phyloP scores from a whole-genome alignment of 2,888 invertebrate species.

The Pachycephus smyrnensis region DNA sequence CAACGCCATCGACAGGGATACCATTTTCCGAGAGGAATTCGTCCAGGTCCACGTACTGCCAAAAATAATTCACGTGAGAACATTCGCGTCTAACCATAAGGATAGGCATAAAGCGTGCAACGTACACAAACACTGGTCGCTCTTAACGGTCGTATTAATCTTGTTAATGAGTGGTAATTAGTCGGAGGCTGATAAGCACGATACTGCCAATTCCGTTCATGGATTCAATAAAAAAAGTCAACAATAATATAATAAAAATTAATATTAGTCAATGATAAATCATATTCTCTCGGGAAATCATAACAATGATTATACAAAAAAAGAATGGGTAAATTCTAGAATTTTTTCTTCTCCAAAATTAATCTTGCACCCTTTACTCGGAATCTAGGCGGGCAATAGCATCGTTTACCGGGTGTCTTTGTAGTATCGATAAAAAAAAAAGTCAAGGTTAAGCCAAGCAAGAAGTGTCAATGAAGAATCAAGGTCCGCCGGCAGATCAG shows the following conservation, averaged over 20 bases:
- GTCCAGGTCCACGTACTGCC: conserved; percentile 96
- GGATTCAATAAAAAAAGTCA: background rate
- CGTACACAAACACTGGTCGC: conserved; percentile 8
- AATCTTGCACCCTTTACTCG: background rate
- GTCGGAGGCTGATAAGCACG: background rate
- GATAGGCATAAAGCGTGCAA: background rate
- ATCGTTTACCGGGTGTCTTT: background rate
- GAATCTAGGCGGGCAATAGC: background rate
- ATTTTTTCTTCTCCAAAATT: background rate
- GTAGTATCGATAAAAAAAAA: conserved; percentile 19
- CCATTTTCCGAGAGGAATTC: conserved; percentile 97
- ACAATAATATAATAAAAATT: background rate
- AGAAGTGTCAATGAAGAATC: conserved; percentile 26
- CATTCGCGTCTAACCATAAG: background rate
- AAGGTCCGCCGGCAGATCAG: conserved; percentile 14
- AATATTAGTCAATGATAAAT: background rate
- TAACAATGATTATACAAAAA: background rate
- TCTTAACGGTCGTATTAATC: background rate
- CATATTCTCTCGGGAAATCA: background rate
- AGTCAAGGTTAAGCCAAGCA: conserved; percentile 20
- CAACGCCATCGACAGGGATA: conserved; percentile 84
- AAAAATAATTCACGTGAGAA: conserved; percentile 37
- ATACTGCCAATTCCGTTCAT: background rate
- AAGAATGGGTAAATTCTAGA: background rate
- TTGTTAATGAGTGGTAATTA: background rate